These are phyloP conservation scores for Urocolius indicus DNA, from an alignment of 2,113 vertebrate genomes.

Conservation along the genomic window DNA sequence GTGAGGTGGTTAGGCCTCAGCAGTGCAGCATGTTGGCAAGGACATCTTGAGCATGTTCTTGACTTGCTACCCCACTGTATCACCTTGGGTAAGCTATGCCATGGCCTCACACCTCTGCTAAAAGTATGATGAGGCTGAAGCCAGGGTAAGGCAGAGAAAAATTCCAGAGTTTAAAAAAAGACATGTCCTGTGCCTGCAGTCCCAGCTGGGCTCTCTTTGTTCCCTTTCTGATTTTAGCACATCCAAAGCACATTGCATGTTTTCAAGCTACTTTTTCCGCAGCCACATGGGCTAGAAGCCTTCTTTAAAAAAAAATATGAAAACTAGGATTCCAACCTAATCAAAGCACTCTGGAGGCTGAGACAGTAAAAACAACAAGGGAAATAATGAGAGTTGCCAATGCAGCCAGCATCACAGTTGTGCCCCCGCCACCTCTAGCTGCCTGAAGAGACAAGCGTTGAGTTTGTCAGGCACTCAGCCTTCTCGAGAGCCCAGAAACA, in stretches of 20 bases:
- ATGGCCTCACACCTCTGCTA: neutral
- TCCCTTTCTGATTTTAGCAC: neutral
- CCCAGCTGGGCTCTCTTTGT: neutral
- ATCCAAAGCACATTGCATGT: neutral
- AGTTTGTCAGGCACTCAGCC: neutral
- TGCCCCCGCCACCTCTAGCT: neutral
- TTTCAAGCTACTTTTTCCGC: conserved; percentile 31
- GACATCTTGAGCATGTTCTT: neutral
- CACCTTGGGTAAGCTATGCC: neutral
- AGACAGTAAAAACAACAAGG: conserved; percentile 15
- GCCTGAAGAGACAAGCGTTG: conserved; percentile 1
- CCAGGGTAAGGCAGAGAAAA: neutral
- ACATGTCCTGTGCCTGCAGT: fast-evolving
- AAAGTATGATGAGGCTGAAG: neutral
- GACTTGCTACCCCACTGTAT: neutral
- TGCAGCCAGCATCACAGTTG: neutral
- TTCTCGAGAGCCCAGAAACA: conserved; percentile 1
- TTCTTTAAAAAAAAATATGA: neutral
- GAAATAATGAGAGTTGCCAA: neutral
- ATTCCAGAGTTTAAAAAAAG: neutral
- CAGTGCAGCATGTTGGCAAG: fast-evolving
- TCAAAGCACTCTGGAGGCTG: conserved; percentile 26
- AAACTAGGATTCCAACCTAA: conserved; percentile 35
- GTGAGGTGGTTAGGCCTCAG: fast-evolving
- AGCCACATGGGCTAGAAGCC: neutral